A percentile compares a stretch with the other conserved stretches of the same genome.
phyloP scores from a whole-genome alignment of 1,140 invertebrate species.

The Rhynchophorus ferrugineus region DNA sequence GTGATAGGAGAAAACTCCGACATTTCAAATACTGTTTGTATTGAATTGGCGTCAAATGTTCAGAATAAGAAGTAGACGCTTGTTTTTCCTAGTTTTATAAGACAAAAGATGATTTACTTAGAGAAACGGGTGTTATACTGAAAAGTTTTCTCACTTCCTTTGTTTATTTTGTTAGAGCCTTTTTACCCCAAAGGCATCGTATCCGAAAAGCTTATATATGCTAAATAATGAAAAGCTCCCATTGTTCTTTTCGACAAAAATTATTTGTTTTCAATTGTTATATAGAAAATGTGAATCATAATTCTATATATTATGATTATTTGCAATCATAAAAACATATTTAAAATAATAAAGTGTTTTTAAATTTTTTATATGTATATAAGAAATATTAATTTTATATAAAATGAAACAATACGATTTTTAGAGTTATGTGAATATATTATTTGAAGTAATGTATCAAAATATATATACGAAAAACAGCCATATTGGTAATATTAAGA shows the following conservation, averaged over 20 bases:
- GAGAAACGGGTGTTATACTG: background rate
- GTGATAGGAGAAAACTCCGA: background rate
- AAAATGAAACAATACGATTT: too few relatives aligned
- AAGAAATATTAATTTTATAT: background rate
- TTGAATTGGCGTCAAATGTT: background rate
- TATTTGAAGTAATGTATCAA: too few relatives aligned
- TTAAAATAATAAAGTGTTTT: background rate
- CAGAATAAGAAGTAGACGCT: background rate
- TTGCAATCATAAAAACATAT: background rate
- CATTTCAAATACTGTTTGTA: background rate
- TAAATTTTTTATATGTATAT: background rate
- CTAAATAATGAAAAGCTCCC: background rate
- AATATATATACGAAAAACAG: too few relatives aligned
- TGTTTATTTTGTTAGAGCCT: background rate
- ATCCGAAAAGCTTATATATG: background rate
- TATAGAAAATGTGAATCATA: too few relatives aligned
- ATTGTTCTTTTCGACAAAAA: too few relatives aligned
- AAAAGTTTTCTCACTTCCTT: background rate
- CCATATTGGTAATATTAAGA: too few relatives aligned
- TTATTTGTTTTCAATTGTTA: too few relatives aligned
- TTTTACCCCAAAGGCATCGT: background rate
- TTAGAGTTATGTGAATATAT: too few relatives aligned
- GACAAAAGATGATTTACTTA: background rate
- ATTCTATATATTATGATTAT: background rate
- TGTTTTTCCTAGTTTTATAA: background rate